Percentiles rank a stretch among this genome's conserved stretches.
phyloP scores from a whole-genome alignment of 1,140 invertebrate species.

The Drosophila triauraria region DNA sequence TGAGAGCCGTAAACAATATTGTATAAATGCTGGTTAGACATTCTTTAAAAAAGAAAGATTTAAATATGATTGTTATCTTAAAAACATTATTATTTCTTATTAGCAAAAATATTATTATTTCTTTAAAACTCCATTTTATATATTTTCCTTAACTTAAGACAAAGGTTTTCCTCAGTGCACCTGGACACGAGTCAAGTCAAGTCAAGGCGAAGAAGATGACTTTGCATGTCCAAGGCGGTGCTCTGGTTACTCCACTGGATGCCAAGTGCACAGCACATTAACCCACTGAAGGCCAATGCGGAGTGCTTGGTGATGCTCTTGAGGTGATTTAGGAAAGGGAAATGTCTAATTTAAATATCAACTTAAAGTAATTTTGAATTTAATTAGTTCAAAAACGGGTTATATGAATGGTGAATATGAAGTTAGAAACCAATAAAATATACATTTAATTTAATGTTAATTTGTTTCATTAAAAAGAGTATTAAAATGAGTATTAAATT shows the following conservation, averaged over 20 bases:
- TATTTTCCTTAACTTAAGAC: not conserved
- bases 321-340: not conserved
- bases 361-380: too few relatives aligned
- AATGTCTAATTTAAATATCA: not conserved
- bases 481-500: too few relatives aligned
- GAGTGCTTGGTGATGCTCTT: slow-evolving; percentile 5
- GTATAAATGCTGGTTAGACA: not conserved
- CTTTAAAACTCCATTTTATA: not conserved
- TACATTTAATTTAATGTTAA: not conserved
- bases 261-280: slow-evolving; percentile 69
- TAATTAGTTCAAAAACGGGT: not conserved
- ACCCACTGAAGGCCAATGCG: slow-evolving; percentile 47
- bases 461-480: not conserved
- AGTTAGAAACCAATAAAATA: not conserved
- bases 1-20: too few relatives aligned
- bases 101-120: not conserved
- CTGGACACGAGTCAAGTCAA: slow-evolving; percentile 38
- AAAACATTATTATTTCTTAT: not conserved
- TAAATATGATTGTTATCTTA: too few relatives aligned
- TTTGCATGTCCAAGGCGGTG: slow-evolving; percentile 67
- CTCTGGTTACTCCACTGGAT: slow-evolving; percentile 56
- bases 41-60: not conserved
- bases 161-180: not conserved
- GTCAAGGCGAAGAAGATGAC: slow-evolving; percentile 36
- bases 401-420: too few relatives aligned